Percentiles rank a stretch among this genome's conserved stretches.
These are phyloP conservation scores for Carcharodon carcharias DNA, from an alignment of 2,797 vertebrate species.

Conservation along the genomic window DNA sequence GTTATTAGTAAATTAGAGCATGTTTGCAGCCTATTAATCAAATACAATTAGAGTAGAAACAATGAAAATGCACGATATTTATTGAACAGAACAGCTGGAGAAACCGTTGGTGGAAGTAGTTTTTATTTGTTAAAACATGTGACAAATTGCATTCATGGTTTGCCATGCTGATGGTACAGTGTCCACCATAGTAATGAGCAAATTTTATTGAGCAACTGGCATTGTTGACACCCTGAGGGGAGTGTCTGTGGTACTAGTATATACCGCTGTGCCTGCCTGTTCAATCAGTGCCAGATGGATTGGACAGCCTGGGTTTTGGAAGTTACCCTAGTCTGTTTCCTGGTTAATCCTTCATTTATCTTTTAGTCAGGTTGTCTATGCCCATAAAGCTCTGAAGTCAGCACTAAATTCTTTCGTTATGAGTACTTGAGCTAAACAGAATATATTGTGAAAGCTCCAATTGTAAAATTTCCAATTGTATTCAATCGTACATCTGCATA, in stretches of 20 bases:
- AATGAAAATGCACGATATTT: background rate
- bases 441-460: background rate
- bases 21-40: background rate
- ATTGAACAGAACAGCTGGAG: background rate
- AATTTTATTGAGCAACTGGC: background rate
- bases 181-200: background rate
- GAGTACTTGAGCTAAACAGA: background rate
- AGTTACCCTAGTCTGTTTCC: background rate
- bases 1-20: background rate
- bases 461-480: background rate
- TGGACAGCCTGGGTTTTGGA: background rate
- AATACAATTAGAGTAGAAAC: background rate
- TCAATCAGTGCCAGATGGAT: background rate
- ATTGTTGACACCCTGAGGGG: background rate
- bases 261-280: background rate
- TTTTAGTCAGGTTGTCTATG: background rate
- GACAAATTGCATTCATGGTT: background rate
- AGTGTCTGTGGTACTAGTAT: background rate
- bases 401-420: background rate
- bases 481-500: background rate
- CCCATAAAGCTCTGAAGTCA: background rate
- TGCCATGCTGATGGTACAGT: background rate
- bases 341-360: background rate
- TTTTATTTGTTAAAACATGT: background rate
- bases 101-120: background rate